phyloP scores from a whole-genome alignment of 1,140 invertebrate genomes.

The Procambarus virginalis region DNA sequence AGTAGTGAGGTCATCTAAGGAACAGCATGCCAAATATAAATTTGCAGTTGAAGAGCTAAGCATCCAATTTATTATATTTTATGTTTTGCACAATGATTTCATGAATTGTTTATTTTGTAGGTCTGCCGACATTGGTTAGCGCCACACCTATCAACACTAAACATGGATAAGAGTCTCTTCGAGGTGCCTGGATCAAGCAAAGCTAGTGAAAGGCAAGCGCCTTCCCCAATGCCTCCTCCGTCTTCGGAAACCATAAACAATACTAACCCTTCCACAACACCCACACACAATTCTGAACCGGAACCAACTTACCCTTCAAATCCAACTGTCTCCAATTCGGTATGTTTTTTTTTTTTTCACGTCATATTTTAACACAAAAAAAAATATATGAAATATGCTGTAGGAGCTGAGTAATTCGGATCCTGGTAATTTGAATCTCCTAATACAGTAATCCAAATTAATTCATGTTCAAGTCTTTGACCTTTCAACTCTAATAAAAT shows the following conservation, averaged over 20 bases:
- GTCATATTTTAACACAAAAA: too few relatives aligned
- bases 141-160: conserved; percentile 86
- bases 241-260: conserved; percentile 71
- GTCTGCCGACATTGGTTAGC: conserved; percentile 85
- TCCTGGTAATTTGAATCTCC: too few relatives aligned
- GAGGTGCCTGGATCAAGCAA: conserved; percentile 76
- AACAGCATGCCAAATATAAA: too few relatives aligned
- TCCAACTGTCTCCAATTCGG: neutral
- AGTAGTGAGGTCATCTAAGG: too few relatives aligned
- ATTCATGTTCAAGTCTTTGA: too few relatives aligned
- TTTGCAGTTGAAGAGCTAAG: too few relatives aligned
- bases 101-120: conserved; percentile 70
- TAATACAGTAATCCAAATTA: too few relatives aligned
- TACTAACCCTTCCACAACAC: conserved; percentile 75
- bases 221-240: conserved; percentile 80
- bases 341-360: neutral
- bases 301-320: conserved; percentile 23
- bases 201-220: conserved; percentile 73
- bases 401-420: too few relatives aligned
- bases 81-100: too few relatives aligned
- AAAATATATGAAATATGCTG: too few relatives aligned
- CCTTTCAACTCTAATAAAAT: too few relatives aligned
- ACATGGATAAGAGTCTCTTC: conserved; percentile 86
- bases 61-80: too few relatives aligned
- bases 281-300: conserved; percentile 73